These are phyloP conservation scores for Caenorhabditis doughertyi DNA, from an alignment of 2,888 invertebrate genomes.

Conservation along the genomic window DNA sequence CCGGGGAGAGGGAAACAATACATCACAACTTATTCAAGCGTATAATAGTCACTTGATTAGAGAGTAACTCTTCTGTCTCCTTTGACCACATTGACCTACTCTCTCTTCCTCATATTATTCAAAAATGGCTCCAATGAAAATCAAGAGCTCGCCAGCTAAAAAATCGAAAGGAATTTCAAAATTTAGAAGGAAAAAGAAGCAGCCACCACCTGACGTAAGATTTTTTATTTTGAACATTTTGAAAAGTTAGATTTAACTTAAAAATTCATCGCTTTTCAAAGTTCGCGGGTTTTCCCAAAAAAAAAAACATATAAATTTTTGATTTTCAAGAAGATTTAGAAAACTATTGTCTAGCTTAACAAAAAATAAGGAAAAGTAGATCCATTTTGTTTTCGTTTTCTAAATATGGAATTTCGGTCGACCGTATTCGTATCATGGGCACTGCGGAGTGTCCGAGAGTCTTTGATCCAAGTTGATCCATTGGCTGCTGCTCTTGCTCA, in stretches of 20 bases:
- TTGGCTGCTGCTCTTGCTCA: conserved; percentile 73
- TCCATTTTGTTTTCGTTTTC: no score
- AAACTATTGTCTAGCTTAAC: no score
- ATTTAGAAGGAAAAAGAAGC: conserved; percentile 51
- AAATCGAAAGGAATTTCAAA: conserved; percentile 37
- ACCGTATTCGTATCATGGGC: conserved; percentile 77
- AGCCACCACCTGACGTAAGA: conserved; percentile 63
- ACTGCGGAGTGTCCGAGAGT: conserved; percentile 74
- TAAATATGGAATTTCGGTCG: conserved; percentile 60
- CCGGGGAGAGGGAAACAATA: conserved; percentile 52
- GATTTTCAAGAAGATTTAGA: not conserved
- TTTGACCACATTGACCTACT: conserved; percentile 32
- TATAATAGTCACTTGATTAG: conserved; percentile 64
- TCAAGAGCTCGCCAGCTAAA: conserved; percentile 43
- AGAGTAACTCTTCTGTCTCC: conserved; percentile 24
- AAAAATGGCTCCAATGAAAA: conserved; percentile 55
- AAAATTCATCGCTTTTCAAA: not conserved
- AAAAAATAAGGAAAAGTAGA: no score
- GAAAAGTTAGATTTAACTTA: no score
- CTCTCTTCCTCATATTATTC: not conserved
- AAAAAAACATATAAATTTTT: not conserved
- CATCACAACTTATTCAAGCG: conserved; percentile 62
- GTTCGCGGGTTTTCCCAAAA: not conserved
- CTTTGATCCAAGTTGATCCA: conserved; percentile 75
- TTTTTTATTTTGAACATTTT: conserved; percentile 14